Conservation (phyloP, 2,888 invertebrate genomes). For the Stenoptilia bipunctidactyla region DNA sequence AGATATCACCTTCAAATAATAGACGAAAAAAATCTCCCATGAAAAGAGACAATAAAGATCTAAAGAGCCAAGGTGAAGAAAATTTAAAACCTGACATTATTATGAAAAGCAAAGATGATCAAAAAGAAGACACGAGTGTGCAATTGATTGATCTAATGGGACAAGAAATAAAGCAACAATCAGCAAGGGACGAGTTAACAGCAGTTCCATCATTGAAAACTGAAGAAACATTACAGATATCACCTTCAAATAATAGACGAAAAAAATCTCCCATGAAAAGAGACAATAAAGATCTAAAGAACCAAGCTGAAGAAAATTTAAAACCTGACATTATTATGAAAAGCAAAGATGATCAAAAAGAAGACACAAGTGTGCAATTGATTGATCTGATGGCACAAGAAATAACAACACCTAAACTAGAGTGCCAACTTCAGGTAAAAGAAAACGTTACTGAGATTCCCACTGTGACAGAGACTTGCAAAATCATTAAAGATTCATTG, state of each 20-base stretch:
- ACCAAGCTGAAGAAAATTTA: constrained; percentile 1
- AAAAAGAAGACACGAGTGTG: neutral
- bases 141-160: constrained; percentile 1
- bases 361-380: neutral
- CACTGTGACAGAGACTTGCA: constrained; percentile 19
- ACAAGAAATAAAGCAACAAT: too few species aligned
- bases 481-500: constrained; percentile 1
- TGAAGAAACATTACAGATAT: too few species aligned
- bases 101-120: too few species aligned
- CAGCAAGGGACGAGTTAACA: too few species aligned
- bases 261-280: constrained; percentile 26
- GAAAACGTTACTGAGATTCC: too few species aligned
- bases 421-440: too few species aligned
- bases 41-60: neutral
- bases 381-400: neutral
- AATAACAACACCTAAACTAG: too few species aligned
- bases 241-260: constrained; percentile 15
- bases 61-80: neutral
- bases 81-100: too few species aligned
- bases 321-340: neutral
- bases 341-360: too few species aligned
- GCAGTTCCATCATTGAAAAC: too few species aligned
- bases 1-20: constrained; percentile 11
- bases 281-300: constrained; percentile 6
- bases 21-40: constrained; percentile 13